Percentiles rank a stretch among this genome's conserved stretches.
These are phyloP conservation scores for Irena cyanogastra DNA, from an alignment of 2,113 vertebrate genomes.

Conservation along the genomic window DNA sequence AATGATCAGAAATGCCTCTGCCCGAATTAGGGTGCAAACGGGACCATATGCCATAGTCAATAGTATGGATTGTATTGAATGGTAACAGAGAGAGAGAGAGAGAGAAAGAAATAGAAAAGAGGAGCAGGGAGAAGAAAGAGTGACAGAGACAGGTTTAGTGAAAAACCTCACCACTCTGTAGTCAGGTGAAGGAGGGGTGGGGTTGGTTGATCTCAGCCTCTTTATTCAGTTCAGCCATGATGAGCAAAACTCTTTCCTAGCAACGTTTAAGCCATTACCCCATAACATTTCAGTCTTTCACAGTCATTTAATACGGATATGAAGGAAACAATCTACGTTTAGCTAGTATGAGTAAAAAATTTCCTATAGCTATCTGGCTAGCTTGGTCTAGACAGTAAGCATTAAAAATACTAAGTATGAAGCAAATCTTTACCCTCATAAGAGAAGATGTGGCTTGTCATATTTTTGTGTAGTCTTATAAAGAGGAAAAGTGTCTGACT, in stretches of 20 bases:
- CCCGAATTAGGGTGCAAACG: not conserved
- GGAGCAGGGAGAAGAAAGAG: not conserved
- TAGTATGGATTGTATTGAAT: not conserved
- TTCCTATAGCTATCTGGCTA: fast-evolving
- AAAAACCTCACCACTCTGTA: fast-evolving
- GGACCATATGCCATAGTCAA: not conserved
- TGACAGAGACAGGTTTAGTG: not conserved
- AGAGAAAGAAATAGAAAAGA: not conserved
- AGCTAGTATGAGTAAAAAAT: not conserved
- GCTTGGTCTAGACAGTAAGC: not conserved
- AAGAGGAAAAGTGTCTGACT: not conserved
- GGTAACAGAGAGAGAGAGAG: not conserved
- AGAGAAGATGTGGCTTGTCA: not conserved
- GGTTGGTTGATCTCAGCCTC: not conserved
- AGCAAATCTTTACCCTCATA: not conserved
- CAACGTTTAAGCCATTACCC: fast-evolving
- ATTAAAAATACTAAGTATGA: not conserved
- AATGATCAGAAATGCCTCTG: not conserved
- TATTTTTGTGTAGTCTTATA: not conserved
- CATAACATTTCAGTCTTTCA: not conserved
- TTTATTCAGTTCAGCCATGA: too few species aligned
- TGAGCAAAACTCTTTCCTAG: fast-evolving
- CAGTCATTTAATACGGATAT: not conserved
- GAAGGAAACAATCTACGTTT: not conserved
- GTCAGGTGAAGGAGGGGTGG: too few species aligned